Base-by-base conservation (phyloP, 2,888 invertebrate genomes). In the Cryptus viduatorius region DNA sequence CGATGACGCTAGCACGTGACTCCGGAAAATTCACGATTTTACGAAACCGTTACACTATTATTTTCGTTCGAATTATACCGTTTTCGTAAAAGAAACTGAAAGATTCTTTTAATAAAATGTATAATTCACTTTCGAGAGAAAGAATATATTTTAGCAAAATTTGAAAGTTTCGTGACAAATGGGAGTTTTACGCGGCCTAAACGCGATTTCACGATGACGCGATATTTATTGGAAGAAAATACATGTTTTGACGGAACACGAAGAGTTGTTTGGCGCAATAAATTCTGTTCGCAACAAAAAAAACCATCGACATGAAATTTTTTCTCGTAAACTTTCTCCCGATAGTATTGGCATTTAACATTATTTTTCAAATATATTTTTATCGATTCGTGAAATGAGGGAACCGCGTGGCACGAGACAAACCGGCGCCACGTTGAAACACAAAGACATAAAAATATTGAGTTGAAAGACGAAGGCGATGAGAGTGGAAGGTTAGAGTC, bases 321-420 rank as follows among this genome's bases (percentile, higher is more conserved):
- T 50, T 50, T 37, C 14, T 50, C 16, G 4, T 16, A 24, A n/a
- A 48, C 44, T 10, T 1, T 42, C 24, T 42, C 5, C 16, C 19
- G 3, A 14, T 44, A 56, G 37, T 24, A 37, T 31, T 24, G 16
- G 0, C 19, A 29, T 64, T 64, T 31, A 42, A 14, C 29, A 8
- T 3, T 69, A 29, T 31, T 31, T 29, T 68, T 1, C 8, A 24
- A 50, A 31, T n/a, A 31, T n/a, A 59, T 10, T 24, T 46, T 78
- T 29, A 29, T 29, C 31, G 10, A n/a, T 68, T 59, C 29, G 14
- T n/a, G 46, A 1, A 42, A 56, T 61, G 71, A 72, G 73, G 64
- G 53, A 59, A 85, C 84, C 84, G 71, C 85, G 82, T 82, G 85
- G 85, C 81, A 67, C 82, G 82, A 84, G 84, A 84, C 84, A 71